phyloP scores from a whole-genome alignment of 2,888 invertebrate genomes.

The Loripinus fragilis region DNA sequence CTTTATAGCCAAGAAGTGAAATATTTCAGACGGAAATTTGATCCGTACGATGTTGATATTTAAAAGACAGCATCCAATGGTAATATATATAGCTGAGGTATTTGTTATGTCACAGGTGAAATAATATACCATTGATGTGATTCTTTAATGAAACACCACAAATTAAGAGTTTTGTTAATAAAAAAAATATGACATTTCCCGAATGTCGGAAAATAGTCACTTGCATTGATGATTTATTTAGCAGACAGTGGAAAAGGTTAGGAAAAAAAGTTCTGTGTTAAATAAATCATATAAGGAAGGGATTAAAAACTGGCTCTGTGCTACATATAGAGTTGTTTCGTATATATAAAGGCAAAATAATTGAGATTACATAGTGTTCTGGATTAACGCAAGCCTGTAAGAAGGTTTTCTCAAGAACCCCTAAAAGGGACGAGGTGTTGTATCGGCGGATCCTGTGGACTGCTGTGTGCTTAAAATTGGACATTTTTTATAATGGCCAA shows the following conservation, averaged over 20 bases:
- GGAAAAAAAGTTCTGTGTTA: no score
- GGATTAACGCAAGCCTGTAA: no score
- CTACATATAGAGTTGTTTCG: no score
- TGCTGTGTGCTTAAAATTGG: conserved; percentile 49
- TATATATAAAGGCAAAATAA: no score
- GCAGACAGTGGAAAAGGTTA: no score
- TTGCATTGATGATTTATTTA: no score
- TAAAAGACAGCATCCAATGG: background rate
- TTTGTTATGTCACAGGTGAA: conserved; percentile 15
- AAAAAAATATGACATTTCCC: no score
- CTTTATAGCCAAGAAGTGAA: background rate
- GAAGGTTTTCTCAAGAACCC: no score
- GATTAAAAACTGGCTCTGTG: no score
- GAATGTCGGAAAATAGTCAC: no score
- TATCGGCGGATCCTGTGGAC: background rate
- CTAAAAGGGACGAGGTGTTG: background rate
- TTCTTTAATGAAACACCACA: background rate
- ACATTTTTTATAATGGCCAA: conserved; percentile 61
- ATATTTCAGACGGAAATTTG: background rate
- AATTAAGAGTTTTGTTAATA: background rate
- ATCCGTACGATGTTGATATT: background rate
- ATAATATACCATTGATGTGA: conserved; percentile 11
- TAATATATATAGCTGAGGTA: background rate
- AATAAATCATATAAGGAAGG: no score
- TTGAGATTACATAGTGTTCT: no score